phyloP scores from a whole-genome alignment of 2,113 vertebrate species.

The Myxocyprinus asiaticus region DNA sequence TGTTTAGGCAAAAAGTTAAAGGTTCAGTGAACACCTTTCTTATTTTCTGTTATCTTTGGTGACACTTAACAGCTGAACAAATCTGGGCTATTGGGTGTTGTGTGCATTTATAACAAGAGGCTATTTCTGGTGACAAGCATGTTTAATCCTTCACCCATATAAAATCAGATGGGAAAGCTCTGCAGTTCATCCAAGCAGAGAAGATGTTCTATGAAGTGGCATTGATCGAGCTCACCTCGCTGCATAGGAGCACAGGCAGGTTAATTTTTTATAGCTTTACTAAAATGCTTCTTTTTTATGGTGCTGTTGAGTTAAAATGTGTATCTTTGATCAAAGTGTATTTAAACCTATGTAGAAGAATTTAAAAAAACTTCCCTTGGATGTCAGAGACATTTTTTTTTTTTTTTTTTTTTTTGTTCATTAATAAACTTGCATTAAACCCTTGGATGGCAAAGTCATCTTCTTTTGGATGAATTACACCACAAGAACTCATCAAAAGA shows the following conservation, averaged over 20 bases:
- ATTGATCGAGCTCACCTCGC: slow-evolving; percentile 71
- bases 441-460: not conserved
- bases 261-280: slow-evolving; percentile 45
- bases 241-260: slow-evolving; percentile 76
- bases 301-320: not conserved
- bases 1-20: not conserved
- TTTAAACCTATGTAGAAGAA: not conserved
- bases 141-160: slow-evolving; percentile 74
- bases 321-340: not conserved
- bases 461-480: not conserved
- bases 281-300: not conserved
- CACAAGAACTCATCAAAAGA: not conserved
- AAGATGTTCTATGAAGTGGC: slow-evolving; percentile 81
- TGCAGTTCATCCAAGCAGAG: slow-evolving; percentile 75
- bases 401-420: not conserved
- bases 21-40: not conserved
- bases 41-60: not conserved
- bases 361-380: not conserved
- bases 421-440: not conserved
- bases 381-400: not conserved
- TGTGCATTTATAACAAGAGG: slow-evolving; percentile 64
- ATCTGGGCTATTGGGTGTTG: slow-evolving; percentile 35
- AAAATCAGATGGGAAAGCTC: slow-evolving; percentile 78
- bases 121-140: slow-evolving; percentile 63
- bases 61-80: slow-evolving; percentile 6